Conservation (phyloP, 2,113 vertebrate species). For the Austrofundulus limnaeus region DNA sequence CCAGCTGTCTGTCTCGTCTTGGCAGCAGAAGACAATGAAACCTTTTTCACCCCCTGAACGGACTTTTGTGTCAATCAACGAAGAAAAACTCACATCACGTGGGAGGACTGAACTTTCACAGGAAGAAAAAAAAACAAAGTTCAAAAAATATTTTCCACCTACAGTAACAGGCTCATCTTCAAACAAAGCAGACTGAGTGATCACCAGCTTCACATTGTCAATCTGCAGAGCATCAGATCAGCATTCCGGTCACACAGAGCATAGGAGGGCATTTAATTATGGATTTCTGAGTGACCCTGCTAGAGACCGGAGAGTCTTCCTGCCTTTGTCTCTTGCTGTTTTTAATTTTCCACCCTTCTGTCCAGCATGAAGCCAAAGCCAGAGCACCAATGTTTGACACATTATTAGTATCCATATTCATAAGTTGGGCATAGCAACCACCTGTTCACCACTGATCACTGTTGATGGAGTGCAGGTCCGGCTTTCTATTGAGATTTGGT, state of each 20-base stretch:
- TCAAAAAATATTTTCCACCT: background rate
- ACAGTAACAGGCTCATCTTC: background rate
- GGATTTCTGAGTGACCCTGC: slow-evolving; percentile 63
- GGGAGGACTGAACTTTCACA: background rate
- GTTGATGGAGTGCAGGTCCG: slow-evolving; percentile 30
- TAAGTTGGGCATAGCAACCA: slow-evolving; percentile 41
- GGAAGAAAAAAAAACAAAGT: background rate
- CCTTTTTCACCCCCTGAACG: background rate
- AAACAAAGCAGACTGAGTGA: background rate
- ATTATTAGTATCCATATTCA: slow-evolving; percentile 61
- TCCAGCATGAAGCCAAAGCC: slow-evolving; percentile 19
- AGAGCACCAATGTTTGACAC: slow-evolving; percentile 27
- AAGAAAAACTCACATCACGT: background rate
- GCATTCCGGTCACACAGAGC: slow-evolving; percentile 30
- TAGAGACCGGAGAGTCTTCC: slow-evolving; percentile 49
- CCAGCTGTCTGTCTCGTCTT: slow-evolving; percentile 17
- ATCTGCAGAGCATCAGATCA: slow-evolving; percentile 26
- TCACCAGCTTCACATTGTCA: slow-evolving; percentile 5
- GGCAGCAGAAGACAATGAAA: slow-evolving; percentile 23
- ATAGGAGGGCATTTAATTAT: slow-evolving; percentile 51
- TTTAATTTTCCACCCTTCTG: background rate
- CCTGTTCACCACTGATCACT: slow-evolving; percentile 61
- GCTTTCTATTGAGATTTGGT: slow-evolving; percentile 47
- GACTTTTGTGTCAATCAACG: slow-evolving; percentile 9
- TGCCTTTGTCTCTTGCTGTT: slow-evolving; percentile 5